Percentiles rank a stretch among this genome's conserved stretches.
phyloP scores from a whole-genome alignment of 2,797 vertebrate species.

The Philypnodon macrostomus region DNA sequence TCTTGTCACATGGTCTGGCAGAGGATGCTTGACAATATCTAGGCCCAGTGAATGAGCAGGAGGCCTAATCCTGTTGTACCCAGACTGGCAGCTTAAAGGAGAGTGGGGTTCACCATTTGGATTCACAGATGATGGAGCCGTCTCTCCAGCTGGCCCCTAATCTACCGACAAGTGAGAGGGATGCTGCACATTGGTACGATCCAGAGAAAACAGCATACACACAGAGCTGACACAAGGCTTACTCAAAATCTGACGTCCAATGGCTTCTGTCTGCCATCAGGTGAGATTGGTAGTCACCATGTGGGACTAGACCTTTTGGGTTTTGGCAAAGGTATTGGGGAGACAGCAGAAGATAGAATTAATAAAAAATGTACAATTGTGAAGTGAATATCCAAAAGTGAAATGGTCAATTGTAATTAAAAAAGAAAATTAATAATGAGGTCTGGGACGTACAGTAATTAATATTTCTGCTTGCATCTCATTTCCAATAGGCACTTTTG shows the following conservation, averaged over 20 bases:
- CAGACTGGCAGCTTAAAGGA: slow-evolving; percentile 70
- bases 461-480: too few species aligned
- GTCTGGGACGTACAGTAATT: too few species aligned
- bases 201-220: slow-evolving; percentile 38
- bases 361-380: too few species aligned
- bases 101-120: slow-evolving; percentile 72
- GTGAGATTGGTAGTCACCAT: slow-evolving; percentile 24
- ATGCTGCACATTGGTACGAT: slow-evolving; percentile 44
- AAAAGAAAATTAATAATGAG: too few species aligned
- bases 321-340: not conserved
- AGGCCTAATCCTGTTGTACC: slow-evolving; percentile 73
- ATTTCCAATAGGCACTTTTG: too few species aligned
- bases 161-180: slow-evolving; percentile 57
- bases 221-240: slow-evolving; percentile 39
- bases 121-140: slow-evolving; percentile 70
- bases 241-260: slow-evolving; percentile 29
- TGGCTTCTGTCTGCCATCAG: slow-evolving; percentile 18
- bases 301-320: not conserved
- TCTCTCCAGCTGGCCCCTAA: slow-evolving; percentile 73
- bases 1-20: slow-evolving; percentile 56
- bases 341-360: too few species aligned
- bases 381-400: too few species aligned
- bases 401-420: too few species aligned
- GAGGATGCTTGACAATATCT: slow-evolving; percentile 55
- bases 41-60: slow-evolving; percentile 63